Evolutionary conservation across 2,888 invertebrate species (phyloP), one percentile per base, ranked within the genome.

Genomic region (Microchrysa polita): DNA sequence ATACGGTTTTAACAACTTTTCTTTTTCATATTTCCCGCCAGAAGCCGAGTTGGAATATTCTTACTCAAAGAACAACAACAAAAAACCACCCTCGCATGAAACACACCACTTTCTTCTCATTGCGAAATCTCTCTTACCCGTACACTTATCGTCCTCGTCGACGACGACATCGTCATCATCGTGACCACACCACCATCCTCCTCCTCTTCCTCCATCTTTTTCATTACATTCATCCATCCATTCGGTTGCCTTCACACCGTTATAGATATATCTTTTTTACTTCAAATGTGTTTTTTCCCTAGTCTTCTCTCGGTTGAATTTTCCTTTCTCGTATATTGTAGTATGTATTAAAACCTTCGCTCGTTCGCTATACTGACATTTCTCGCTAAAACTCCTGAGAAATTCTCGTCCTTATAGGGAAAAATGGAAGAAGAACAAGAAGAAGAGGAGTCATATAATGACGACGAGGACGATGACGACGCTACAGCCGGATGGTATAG

Each of bases 1-100:
- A 69, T 69, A 57, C 55, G 57, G 27, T 34, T 57, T 55, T 40
- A 55, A n/a, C n/a, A 69, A 34, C 27, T 34, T 34, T 34, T 34
- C 57, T 69, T 52, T 67, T 69, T 69, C 69, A 55, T 69, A 53
- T 67, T 69, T 69, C 69, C 69, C 69, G 69, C 69, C 69, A 69
- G 69, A 55, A 69, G 44, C 48, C n/a, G n/a, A 65, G 27, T 34
- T 34, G 7, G 4, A 34, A 7, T 34, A 34, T 5, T n/a, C n/a
- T n/a, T 48, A n/a, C 65, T 5, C 22, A 65, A 65, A 48, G 44
- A 65, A 65, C 20, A 65, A 44, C 65, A n/a, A 61, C 14, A 5
- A n/a, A n/a, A n/a, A 27, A 2, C 42, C 61, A 42, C 42, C 42
- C 9, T 20, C 23, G 27, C 10, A 7, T n/a, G 20, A 27, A n/a